These are phyloP conservation scores for Tenthredo amoena DNA, from an alignment of 2,888 invertebrate species.

Conservation along the genomic window DNA sequence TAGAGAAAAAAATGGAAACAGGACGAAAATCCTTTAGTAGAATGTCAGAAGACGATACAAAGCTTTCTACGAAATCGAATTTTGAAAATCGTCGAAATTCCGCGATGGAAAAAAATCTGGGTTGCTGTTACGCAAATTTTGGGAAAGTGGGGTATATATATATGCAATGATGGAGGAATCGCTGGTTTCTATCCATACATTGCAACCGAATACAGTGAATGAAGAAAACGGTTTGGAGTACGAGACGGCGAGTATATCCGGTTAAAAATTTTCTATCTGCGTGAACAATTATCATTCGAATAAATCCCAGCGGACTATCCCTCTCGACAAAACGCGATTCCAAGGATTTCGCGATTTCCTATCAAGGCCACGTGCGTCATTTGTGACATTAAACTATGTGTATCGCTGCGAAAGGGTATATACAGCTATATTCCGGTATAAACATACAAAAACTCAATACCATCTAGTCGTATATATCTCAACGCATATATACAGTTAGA, in stretches of 20 bases:
- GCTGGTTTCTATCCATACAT: too few species aligned
- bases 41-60: not conserved
- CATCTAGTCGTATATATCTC: not conserved
- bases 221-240: too few species aligned
- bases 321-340: not conserved
- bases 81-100: too few species aligned
- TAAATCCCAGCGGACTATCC: not conserved
- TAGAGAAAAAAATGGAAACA: not conserved
- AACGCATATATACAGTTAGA: too few species aligned
- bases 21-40: not conserved
- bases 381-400: slow-evolving; percentile 44
- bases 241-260: not conserved
- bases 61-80: not conserved
- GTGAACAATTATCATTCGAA: not conserved
- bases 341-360: slow-evolving; percentile 51
- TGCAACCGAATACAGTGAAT: too few species aligned
- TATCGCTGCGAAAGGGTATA: slow-evolving; percentile 14
- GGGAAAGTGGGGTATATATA: too few species aligned
- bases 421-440: not conserved
- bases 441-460: not conserved
- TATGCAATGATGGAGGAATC: too few species aligned
- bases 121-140: too few species aligned
- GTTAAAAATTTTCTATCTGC: not conserved
- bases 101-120: too few species aligned
- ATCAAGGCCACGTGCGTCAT: slow-evolving; percentile 46